These are phyloP conservation scores for Thecocarcelia acutangulata DNA, from an alignment of 2,888 invertebrate species.

Conservation along the genomic window DNA sequence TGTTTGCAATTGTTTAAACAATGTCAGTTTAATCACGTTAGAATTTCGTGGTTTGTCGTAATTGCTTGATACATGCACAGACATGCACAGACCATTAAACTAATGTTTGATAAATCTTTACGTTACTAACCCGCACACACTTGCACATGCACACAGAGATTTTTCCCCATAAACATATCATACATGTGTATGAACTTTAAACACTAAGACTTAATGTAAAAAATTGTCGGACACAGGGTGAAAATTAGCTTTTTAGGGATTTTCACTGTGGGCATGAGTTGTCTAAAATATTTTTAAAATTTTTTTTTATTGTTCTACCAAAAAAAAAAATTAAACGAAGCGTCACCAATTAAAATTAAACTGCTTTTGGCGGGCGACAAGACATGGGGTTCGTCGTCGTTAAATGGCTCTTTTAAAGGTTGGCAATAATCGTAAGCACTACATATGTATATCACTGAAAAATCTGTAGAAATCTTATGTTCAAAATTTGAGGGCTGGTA, in stretches of 20 bases:
- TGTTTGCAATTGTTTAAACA: constrained; percentile 52
- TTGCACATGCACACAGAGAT: neutral
- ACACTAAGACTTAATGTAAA: neutral
- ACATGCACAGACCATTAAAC: constrained; percentile 59
- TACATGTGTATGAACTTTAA: neutral
- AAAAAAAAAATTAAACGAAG: no score
- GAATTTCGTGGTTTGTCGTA: constrained; percentile 64
- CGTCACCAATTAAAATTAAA: no score
- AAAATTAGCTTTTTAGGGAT: neutral
- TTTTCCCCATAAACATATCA: constrained; percentile 2
- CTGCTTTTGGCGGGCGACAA: no score
- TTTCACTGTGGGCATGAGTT: neutral
- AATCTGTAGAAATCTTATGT: no score
- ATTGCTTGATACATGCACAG: constrained; percentile 54
- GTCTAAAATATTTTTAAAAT: no score
- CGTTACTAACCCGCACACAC: neutral
- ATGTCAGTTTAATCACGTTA: constrained; percentile 53
- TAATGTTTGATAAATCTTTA: constrained; percentile 58
- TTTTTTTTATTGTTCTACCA: no score
- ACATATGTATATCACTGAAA: no score
- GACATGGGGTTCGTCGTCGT: no score
- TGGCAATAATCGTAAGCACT: no score
- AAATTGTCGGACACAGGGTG: neutral
- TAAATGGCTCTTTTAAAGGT: no score
- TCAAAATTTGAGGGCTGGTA: no score